Base-by-base conservation (phyloP, 2,888 invertebrate species). In the Glaucopsyche alexis region DNA sequence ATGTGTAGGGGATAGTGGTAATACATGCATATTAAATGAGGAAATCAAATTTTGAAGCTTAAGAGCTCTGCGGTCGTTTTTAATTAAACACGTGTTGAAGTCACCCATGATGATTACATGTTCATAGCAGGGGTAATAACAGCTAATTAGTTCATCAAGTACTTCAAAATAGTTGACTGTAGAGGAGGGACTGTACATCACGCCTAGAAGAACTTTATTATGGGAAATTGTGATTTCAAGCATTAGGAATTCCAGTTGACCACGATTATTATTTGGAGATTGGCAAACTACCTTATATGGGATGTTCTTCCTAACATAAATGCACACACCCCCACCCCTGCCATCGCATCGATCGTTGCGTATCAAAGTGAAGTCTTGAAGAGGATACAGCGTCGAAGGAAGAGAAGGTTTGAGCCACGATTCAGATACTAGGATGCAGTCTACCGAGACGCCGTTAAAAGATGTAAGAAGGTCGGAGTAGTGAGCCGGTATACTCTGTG, bases 221-320 rank as follows among this genome's bases (percentile, higher is more conserved):
- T 71, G 50, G 42, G 16, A 19, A 3, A 19, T 14, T 16, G 45
- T 7, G 16, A 74, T 47, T 72, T 75, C 74, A 8, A 76, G 40
- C 38, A 76, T 72, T 2, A 76, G 60, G 49, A 72, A 50, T 40
- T 76, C 74, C 45, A 55, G 72, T 16, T 14, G 67, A 55, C 13
- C 29, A 64, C 19, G 45, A 50, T 7, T 7, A 13, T 2, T 52
- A 19, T 45, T 71, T 45, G 67, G 47, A 66, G 75, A 76, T 52
- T 72, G 71, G 16, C 29, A 9, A 7, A 76, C 42, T 11, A 74
- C 66, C 2, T 42, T 65, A 52, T 70, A 76, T n/a, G 72, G 42
- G 1, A 76, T 70, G 45, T 73, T 42, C 13, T 71, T 47, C 19
- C 76, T 71, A 29, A 29, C 29, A 29, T 29, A 29, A 29, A 29